Evolutionary conservation across 2,888 invertebrate species (phyloP).

Genomic region (Agriopis aurantiaria): DNA sequence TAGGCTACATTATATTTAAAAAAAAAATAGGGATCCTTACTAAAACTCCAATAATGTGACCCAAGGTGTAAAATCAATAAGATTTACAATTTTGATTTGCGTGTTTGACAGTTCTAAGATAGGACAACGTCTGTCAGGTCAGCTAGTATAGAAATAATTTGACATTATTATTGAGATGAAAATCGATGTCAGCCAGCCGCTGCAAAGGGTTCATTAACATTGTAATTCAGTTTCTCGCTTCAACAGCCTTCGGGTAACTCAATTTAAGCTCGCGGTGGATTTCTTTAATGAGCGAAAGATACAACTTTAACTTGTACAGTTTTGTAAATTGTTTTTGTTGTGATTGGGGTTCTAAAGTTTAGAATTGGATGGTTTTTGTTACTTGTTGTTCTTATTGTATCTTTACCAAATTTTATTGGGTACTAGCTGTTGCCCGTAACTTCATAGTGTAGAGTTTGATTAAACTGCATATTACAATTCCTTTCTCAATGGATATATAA

Average conservation of each 20-base stretch:
- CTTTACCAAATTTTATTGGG: neutral
- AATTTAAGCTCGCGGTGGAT: conserved; percentile 60
- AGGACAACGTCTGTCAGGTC: too few species aligned
- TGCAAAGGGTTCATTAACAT: conserved; percentile 67
- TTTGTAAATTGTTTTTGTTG: conserved; percentile 46
- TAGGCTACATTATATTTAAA: too few species aligned
- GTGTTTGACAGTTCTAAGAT: too few species aligned
- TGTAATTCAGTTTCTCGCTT: conserved; percentile 65
- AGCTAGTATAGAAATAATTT: conserved; percentile 32
- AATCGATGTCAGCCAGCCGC: conserved; percentile 55
- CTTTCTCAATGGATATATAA: too few species aligned
- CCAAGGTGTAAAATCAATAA: too few species aligned
- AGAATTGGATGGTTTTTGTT: conserved; percentile 24
- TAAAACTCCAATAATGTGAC: too few species aligned
- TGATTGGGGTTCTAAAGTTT: conserved; percentile 30
- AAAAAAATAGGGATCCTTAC: too few species aligned
- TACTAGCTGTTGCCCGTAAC: neutral
- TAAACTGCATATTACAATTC: too few species aligned
- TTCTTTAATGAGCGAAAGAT: conserved; percentile 53
- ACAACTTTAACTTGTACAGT: conserved; percentile 44
- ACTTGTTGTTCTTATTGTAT: neutral
- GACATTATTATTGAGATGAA: conserved; percentile 58
- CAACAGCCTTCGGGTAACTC: conserved; percentile 61
- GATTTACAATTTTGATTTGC: too few species aligned
- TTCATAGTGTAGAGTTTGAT: too few species aligned